Base-by-base conservation (phyloP, 37 sponge, comb jelly and placozoan genomes). In the Aphrocallistes beatrix region DNA sequence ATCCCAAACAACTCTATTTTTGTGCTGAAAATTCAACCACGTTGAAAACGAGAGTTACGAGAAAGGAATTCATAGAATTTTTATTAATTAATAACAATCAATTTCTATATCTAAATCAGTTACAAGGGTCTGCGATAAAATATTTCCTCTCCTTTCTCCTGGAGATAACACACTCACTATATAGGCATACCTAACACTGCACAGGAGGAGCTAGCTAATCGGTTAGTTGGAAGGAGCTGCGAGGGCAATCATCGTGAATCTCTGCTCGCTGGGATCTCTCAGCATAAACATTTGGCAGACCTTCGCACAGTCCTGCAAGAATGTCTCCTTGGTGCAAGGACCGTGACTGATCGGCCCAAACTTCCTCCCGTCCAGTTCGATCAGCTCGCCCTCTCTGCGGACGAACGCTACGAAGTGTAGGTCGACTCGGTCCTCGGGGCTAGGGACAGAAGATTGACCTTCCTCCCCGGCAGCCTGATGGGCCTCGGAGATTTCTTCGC, bases 311-410 rank as follows among this genome's bases (percentile, higher is more conserved):
- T 93, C 94, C 92, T 84, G 34, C 16, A 96, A 50, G 51, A 96
- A 96, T 3, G n/a, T 90, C 0, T 83, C 94, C 9, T 88, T 48
- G 1, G 93, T 91, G 19, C 92, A 88, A 37, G 85, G 49, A 0
- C 96, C 96, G 88, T 96, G 96, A 45, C 92, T 96, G 48, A 96
- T 83, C 16, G 96, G 94, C 82, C 42, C 86, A 6, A 84, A 38
- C 38, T 94, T 96, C 60, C 91, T 84, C 16, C 96, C 96, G 92
- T 96, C 96, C 92, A 98, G 81, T 82, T 98, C 99, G 85, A 93
- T 95, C 23, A 98, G 28, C 34, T 88, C 75, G 0, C 96, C 99
- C 49, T 88, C 96, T 37, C 88, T 87, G 36, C 91, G 92, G n/a
- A 98, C 93, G 8, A 98, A 23, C 30, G 93, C 84, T 37, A 98